Evolutionary conservation across 2,113 vertebrate genomes (phyloP).

Genomic region (Melospiza georgiana): DNA sequence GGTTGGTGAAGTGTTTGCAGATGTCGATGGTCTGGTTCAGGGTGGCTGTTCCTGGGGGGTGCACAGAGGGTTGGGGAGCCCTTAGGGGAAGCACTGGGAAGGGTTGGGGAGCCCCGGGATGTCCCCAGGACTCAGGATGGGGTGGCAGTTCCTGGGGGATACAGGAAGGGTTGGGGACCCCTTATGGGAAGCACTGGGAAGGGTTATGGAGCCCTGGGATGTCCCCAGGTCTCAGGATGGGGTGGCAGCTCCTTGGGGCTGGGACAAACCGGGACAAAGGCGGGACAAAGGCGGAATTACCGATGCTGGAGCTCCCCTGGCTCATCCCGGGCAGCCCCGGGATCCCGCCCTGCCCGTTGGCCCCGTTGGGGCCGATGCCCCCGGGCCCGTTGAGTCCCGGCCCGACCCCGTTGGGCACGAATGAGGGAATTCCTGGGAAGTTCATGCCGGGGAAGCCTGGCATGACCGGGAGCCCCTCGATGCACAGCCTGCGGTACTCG

Average conservation of each 20-base stretch:
- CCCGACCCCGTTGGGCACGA: slow-evolving; percentile 44
- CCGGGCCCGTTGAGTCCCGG: slow-evolving; percentile 72
- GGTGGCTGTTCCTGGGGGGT: slow-evolving; percentile 78
- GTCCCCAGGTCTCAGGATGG: background rate
- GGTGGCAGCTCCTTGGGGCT: slow-evolving; percentile 77
- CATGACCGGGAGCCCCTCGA: slow-evolving; percentile 78
- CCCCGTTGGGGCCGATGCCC: slow-evolving; percentile 59
- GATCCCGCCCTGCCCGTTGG: slow-evolving; percentile 73
- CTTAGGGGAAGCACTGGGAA: background rate
- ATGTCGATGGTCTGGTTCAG: slow-evolving; percentile 92
- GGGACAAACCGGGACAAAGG: background rate
- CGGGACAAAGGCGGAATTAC: slow-evolving; percentile 44
- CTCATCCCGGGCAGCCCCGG: slow-evolving; percentile 71
- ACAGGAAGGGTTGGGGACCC: background rate
- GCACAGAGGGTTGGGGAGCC: background rate
- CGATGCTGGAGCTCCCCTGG: slow-evolving; percentile 69
- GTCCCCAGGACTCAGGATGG: background rate
- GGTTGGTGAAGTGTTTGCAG: slow-evolving; percentile 94
- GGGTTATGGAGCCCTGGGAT: background rate
- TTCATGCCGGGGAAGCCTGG: slow-evolving; percentile 50
- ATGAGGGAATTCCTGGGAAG: slow-evolving; percentile 58
- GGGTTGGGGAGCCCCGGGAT: accelerated
- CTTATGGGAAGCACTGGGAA: too few species aligned
- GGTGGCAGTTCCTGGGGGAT: background rate
- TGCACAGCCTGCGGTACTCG: slow-evolving; percentile 86